Percentiles rank a stretch among this genome's conserved stretches.
Evolutionary conservation across 1,140 invertebrate genomes (phyloP).

Genomic region (Druon quercuslanigerum): DNA sequence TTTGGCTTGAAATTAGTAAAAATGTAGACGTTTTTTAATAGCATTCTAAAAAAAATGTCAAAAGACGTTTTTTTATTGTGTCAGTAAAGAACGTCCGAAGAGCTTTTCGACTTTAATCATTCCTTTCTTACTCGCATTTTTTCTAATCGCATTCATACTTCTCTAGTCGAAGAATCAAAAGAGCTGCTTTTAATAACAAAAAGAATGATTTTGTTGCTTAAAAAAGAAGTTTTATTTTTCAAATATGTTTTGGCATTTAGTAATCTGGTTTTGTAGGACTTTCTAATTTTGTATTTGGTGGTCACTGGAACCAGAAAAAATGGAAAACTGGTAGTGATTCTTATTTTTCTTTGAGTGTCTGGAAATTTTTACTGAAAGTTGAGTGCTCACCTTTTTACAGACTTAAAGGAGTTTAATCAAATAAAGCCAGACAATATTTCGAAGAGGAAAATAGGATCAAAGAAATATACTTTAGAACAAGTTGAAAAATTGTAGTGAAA

Average conservation of each 20-base stretch:
- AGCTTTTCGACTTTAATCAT: background rate
- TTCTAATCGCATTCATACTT: background rate
- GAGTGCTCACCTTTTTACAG: too few relatives aligned
- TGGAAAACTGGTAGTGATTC: too few relatives aligned
- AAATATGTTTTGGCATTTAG: background rate
- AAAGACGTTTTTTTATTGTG: background rate
- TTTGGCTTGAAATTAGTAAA: conserved; percentile 6
- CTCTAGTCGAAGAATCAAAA: background rate
- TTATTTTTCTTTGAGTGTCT: too few relatives aligned
- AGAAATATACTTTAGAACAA: background rate
- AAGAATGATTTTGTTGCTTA: background rate
- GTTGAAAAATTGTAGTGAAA: background rate
- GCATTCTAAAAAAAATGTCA: background rate
- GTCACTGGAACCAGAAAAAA: too few relatives aligned
- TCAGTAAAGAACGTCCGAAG: background rate
- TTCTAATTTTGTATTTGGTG: too few relatives aligned
- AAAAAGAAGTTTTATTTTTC: background rate
- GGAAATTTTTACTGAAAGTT: too few relatives aligned
- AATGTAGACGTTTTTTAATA: conserved; percentile 6
- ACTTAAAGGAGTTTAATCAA: too few relatives aligned
- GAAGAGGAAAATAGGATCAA: too few relatives aligned
- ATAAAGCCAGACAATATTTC: too few relatives aligned
- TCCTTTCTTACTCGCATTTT: background rate
- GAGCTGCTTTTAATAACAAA: conserved; percentile 14
- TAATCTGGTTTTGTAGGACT: too few relatives aligned